Evolutionary conservation across 2,113 vertebrate genomes (phyloP).

Genomic region (Butorides virescens): DNA sequence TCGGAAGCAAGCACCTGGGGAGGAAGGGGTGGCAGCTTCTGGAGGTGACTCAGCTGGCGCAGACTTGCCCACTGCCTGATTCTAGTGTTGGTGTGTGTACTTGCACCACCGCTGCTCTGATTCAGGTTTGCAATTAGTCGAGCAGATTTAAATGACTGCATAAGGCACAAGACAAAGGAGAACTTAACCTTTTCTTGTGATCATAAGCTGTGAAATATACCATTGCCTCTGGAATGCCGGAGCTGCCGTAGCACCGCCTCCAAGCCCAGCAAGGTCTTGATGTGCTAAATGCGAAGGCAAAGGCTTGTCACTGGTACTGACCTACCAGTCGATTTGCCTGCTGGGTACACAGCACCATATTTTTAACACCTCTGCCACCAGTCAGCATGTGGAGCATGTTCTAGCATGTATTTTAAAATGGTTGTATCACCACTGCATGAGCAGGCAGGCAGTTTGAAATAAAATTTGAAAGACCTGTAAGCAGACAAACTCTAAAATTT

Average conservation of each 20-base stretch:
- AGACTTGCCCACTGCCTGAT: too few species aligned
- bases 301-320: background rate
- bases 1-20: accelerated
- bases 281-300: background rate
- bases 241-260: background rate
- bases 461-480: background rate
- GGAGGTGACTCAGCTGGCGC: background rate
- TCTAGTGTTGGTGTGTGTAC: background rate
- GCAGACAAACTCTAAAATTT: background rate
- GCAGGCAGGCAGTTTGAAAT: background rate
- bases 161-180: background rate
- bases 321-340: background rate
- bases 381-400: background rate
- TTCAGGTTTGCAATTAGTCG: background rate
- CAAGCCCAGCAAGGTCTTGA: background rate
- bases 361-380: background rate
- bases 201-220: background rate
- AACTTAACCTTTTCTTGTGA: background rate
- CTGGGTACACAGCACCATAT: background rate
- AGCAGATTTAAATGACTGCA: background rate
- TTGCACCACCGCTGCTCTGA: background rate
- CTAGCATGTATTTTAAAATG: background rate
- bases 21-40: background rate
- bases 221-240: background rate
- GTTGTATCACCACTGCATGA: background rate